Base-by-base conservation (phyloP, 2,888 invertebrate genomes). In the Portevinia maculata region DNA sequence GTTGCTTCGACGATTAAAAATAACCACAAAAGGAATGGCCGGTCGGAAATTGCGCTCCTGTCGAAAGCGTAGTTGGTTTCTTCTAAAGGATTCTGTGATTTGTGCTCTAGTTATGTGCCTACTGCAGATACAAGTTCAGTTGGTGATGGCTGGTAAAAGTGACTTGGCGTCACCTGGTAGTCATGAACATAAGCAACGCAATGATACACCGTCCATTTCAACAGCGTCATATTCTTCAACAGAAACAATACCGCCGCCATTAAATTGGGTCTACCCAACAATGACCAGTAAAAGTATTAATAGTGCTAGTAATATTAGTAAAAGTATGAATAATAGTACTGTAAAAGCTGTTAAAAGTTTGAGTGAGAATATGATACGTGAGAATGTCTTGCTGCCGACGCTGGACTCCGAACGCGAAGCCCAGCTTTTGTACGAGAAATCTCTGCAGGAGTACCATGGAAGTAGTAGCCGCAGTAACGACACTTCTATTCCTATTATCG, bases 381-480 rank as follows among this genome's bases (percentile, higher is more conserved):
- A 91, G 86, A 89, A 90, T 62, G 88, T 91, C 7, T 88, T 91
- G 87, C 85, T 90, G 60, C 88, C 91, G 34, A 89, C 89, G 21
- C 85, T 86, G 24, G 90, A 91, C 86, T 87, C 90, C 1, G 91
- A 91, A 85, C 87, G 88, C 6, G 91, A 91, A 85, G 91, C 91
- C 0, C 89, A 89, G 84, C 86, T 88, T 59, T 85, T 91, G 1
- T 91, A 91, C 84, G 90, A 90, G 83, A 89, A 90, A 84, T 87
- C 90, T 3, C 83, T 91, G 32, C 86, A 87, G 74, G 90, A 90
- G 70, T 90, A 89, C 83, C 89, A 89, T 79, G 76, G 75, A n/a
- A 53, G 60, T 13, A 76, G 55, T 9, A 53, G 32, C 24, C 28
- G 73, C 59, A 19, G 34, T 44, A 59, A 41, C 44, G 19, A 70